Conservation (phyloP, 2,888 invertebrate genomes). For the Apoderus coryli region DNA sequence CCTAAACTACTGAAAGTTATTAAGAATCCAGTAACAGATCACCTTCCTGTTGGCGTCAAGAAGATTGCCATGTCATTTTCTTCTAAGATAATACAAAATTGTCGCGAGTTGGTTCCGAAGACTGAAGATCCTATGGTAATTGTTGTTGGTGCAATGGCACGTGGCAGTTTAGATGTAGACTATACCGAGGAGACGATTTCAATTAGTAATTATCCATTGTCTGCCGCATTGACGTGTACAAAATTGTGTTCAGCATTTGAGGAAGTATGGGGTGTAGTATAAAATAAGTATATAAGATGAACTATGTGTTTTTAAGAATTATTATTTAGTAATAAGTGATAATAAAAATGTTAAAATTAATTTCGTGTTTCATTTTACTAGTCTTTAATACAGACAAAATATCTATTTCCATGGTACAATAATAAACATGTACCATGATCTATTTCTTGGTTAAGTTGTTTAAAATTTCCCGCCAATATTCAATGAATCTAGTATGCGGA, state of each 20-base stretch:
- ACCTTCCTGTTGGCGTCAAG: slow-evolving; percentile 85
- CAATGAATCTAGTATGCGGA: slow-evolving; percentile 5
- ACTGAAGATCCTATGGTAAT: slow-evolving; percentile 74
- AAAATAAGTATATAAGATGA: neutral
- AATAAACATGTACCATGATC: too few relatives aligned
- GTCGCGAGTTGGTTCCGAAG: slow-evolving; percentile 63
- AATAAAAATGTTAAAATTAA: slow-evolving; percentile 1
- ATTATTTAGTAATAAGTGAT: neutral
- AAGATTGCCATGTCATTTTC: slow-evolving; percentile 87
- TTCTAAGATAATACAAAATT: slow-evolving; percentile 52
- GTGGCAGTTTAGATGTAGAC: slow-evolving; percentile 78
- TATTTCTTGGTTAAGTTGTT: too few relatives aligned
- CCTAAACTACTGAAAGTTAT: slow-evolving; percentile 88
- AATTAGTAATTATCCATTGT: slow-evolving; percentile 91
- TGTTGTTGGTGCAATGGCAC: slow-evolving; percentile 94
- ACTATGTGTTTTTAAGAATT: too few relatives aligned
- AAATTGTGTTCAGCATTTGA: slow-evolving; percentile 93
- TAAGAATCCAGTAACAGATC: slow-evolving; percentile 88
- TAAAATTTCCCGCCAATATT: slow-evolving; percentile 11
- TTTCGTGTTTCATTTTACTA: too few relatives aligned
- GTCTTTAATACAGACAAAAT: too few relatives aligned
- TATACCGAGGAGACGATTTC: slow-evolving; percentile 85
- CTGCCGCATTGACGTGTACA: slow-evolving; percentile 90
- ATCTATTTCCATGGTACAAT: too few relatives aligned
- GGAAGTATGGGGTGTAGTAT: slow-evolving; percentile 57